Evolutionary conservation across 1,140 invertebrate species (phyloP), one percentile per base, ranked within the genome.

Genomic region (Papilio aristodemus): DNA sequence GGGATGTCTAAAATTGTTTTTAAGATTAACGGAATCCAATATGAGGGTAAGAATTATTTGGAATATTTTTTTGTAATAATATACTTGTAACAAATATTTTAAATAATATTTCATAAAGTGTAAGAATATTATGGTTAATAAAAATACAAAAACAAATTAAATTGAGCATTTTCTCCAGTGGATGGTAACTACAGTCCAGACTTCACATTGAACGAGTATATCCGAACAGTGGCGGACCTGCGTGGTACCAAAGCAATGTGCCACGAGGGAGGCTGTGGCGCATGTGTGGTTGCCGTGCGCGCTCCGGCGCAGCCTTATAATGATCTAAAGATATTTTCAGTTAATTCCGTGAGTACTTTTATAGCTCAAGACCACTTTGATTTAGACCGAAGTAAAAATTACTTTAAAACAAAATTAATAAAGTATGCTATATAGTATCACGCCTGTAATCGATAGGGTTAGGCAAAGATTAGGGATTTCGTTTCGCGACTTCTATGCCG

Each of bases 161-260:
- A 25, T 36, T 6, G 7, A n/a, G 11, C 1, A 36, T 3, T 50
- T 63, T 13, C 64, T 73, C 17, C 46, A 85, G 83, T 69, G 7
- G 78, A 80, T 50, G 80, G 79, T 7, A 77, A 46, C 54, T 79
- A 76, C 38, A 72, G 74, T 1, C 80, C 80, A 1, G 88, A 90
- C 25, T 78, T 87, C 32, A 93, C 94, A 0, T 83, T 96, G 4
- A 96, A 96, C 67, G 92, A 93, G n/a, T 97, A 93, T 70, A 94
- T 97, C 57, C 89, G 95, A 5, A 93, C 95, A 25, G 83, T 94
- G 74, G 94, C 94, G 0, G 92, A 94, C 54, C 89, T 97, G 0
- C 94, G 93, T 43, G 96, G 96, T 4, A 97, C 96, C 0, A 97
- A 97, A 81, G 93, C 91, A 4, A 96, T 96, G 94, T 97, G 96